Percentiles rank a stretch among this genome's conserved stretches.
Conservation (phyloP, 2,888 invertebrate genomes). For the Helobdella robusta region DNA sequence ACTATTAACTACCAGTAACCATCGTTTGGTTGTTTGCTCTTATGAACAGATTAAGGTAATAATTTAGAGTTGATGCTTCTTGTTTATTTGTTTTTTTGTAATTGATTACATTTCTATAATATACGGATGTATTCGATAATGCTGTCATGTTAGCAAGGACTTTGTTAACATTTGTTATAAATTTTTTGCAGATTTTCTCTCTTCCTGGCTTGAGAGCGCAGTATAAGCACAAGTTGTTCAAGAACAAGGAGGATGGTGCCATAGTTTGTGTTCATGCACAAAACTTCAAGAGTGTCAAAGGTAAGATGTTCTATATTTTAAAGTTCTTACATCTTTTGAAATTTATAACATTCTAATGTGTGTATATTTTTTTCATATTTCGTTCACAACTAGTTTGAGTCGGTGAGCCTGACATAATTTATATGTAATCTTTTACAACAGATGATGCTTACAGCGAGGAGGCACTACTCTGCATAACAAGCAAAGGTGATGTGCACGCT, state of each 20-base stretch:
- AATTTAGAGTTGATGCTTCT: too few relatives aligned
- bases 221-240: constrained; percentile 81
- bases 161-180: neutral
- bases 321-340: too few relatives aligned
- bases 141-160: neutral
- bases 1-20: constrained; percentile 65
- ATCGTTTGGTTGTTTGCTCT: constrained; percentile 86
- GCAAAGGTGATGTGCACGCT: constrained; percentile 78
- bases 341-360: too few relatives aligned
- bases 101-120: too few relatives aligned
- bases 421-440: too few relatives aligned
- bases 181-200: constrained; percentile 63
- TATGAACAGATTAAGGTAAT: constrained; percentile 89
- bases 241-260: constrained; percentile 82
- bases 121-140: neutral
- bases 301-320: too few relatives aligned
- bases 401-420: too few relatives aligned
- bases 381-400: too few relatives aligned
- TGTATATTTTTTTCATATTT: too few relatives aligned
- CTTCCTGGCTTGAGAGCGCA: constrained; percentile 85
- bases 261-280: constrained; percentile 73
- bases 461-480: constrained; percentile 80
- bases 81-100: too few relatives aligned
- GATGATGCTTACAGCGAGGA: constrained; percentile 63
- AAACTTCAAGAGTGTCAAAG: constrained; percentile 23